Evolutionary conservation across 2,113 vertebrate species (phyloP), one percentile per base, ranked within the genome.

Genomic region (Forbesichthys agassizii): DNA sequence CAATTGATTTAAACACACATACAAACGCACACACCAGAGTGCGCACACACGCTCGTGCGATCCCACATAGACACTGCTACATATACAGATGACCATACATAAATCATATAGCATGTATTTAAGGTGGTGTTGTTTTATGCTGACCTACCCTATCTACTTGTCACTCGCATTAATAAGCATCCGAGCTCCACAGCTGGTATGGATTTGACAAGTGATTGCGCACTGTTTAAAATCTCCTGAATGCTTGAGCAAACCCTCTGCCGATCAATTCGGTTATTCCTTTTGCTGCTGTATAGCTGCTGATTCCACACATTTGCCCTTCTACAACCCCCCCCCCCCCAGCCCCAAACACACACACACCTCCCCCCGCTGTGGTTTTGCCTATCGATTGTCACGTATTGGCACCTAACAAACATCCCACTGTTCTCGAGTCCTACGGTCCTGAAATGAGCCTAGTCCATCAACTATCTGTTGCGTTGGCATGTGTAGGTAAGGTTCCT

Each of bases 1-100:
- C 78, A 92, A 95, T 93, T 92, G 95, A 95, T 95, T 94, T 86
- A 66, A 86, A 66, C 79, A 82, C 85, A 82, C 80, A 83, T 57
- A 77, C 61, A 66, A 67, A 59, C 47, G 52, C 71, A 65, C 53
- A 66, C 49, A 48, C 54, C n/a, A 20, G 27, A 11, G 65, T 18
- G 52, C 69, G 73, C 47, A 53, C 55, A 64, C 60, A 58, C 59
- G 33, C 48, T 53, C 58, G 71, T 52, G 60, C 27, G 56, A 54
- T 75, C 58, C 55, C 27, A 47, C 65, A 55, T n/a, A 12, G 73
- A 70, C 66, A 47, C 66, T 64, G 68, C 47, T 82, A 81, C 68
- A 79, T 75, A 77, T 72, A 71, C 75, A 77, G 71, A 87, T 82
- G 84, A 86, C 75, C 80, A 71, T 52, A 68, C 76, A 80, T 88